phyloP scores from a whole-genome alignment of 2,888 invertebrate species.

The Apamea sordens region DNA sequence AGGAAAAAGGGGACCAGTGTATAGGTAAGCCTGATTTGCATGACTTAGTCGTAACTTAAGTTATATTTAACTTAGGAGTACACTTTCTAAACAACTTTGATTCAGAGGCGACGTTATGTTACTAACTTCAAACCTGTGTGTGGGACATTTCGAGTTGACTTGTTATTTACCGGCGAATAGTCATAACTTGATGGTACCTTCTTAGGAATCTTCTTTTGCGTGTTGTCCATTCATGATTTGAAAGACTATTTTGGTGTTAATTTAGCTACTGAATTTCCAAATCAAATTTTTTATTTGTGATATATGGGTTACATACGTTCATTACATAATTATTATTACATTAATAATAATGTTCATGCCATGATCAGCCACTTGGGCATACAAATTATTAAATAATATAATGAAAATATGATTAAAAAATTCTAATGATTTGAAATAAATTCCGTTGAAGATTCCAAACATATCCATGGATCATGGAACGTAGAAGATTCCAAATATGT shows the following conservation, averaged over 20 bases:
- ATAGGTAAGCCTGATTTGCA: conserved; percentile 78
- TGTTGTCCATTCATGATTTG: neutral
- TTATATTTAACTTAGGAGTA: conserved; percentile 57
- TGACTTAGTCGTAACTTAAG: conserved; percentile 55
- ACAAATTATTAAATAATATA: no score
- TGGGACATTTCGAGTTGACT: conserved; percentile 38
- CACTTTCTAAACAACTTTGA: conserved; percentile 64
- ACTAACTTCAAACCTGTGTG: conserved; percentile 46
- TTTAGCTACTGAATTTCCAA: neutral
- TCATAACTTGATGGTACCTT: conserved; percentile 8
- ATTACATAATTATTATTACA: no score
- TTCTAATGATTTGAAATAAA: no score
- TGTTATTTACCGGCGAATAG: conserved; percentile 18
- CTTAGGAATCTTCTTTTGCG: neutral
- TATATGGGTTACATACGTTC: no score
- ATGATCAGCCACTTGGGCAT: no score
- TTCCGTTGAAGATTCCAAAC: neutral
- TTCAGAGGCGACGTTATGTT: conserved; percentile 48
- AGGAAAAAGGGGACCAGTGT: conserved; percentile 85
- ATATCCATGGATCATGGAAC: neutral
- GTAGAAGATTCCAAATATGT: neutral
- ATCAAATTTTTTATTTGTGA: no score
- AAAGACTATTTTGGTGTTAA: neutral
- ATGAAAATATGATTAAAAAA: no score
- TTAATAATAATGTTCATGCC: no score